Percentiles rank a stretch among this genome's conserved stretches.
Conservation (phyloP, 2,888 invertebrate species). For the Tetragonisca angustula region DNA sequence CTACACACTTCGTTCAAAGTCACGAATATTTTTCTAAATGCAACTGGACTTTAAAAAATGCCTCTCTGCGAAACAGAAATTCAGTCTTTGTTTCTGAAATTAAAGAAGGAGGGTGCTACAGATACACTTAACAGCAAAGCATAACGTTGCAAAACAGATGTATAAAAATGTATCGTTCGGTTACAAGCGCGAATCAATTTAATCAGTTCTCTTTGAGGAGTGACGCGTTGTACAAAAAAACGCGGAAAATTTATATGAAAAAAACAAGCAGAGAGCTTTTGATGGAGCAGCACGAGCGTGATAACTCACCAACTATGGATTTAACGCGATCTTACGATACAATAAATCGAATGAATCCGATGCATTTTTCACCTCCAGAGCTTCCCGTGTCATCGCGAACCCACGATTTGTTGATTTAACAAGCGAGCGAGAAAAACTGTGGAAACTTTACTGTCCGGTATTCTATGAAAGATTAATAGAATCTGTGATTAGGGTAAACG, state of each 20-base stretch:
- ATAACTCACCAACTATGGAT: constrained; percentile 24
- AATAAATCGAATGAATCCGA: background rate
- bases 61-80: too few species aligned
- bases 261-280: background rate
- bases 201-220: background rate
- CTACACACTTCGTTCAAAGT: too few species aligned
- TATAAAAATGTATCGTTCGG: background rate
- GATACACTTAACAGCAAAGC: background rate
- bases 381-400: constrained; percentile 34
- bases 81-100: accelerated
- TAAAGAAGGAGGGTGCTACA: background rate
- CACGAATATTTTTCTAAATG: too few species aligned
- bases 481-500: constrained; percentile 36
- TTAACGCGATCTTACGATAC: constrained; percentile 33
- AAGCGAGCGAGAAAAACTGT: background rate
- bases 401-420: constrained; percentile 42
- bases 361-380: constrained; percentile 19
- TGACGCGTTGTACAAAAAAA: background rate
- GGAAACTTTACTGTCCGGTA: constrained; percentile 27
- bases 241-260: background rate
- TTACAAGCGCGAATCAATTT: background rate
- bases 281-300: constrained; percentile 22
- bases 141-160: background rate
- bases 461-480: constrained; percentile 44
- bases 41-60: too few species aligned